Conservation (phyloP, 2,113 vertebrate species). For the Coptodon rendalli region DNA sequence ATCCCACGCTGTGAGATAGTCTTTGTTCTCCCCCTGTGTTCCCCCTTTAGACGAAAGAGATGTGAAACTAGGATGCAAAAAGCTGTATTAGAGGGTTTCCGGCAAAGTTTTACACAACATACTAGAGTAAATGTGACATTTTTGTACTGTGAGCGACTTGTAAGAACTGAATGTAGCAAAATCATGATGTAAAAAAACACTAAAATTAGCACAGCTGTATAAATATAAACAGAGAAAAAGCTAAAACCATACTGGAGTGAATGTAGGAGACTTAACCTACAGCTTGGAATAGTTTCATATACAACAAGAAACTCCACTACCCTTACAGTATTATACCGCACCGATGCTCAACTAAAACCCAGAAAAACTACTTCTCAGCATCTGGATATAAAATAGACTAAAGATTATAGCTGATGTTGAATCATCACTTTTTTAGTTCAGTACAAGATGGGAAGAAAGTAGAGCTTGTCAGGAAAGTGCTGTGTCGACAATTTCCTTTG, state of each 20-base stretch:
- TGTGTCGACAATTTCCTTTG: slow-evolving; percentile 8
- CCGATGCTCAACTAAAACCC: neutral
- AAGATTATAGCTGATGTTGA: neutral
- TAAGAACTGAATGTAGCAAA: neutral
- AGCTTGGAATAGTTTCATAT: neutral
- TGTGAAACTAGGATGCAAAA: slow-evolving; percentile 26
- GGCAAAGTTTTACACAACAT: neutral
- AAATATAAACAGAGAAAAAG: neutral
- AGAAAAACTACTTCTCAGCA: neutral
- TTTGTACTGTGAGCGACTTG: neutral
- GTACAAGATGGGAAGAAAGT: neutral
- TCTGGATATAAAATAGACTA: neutral
- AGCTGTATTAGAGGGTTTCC: neutral
- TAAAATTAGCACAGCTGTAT: neutral
- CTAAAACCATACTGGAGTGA: neutral
- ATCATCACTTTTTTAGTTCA: slow-evolving; percentile 22
- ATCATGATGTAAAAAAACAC: neutral
- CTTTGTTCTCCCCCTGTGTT: slow-evolving; percentile 56
- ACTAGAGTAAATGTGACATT: neutral
- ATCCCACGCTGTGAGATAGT: slow-evolving; percentile 37
- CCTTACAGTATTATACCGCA: neutral
- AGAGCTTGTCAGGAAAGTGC: neutral
- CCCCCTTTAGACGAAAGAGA: slow-evolving; percentile 32
- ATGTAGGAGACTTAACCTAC: neutral
- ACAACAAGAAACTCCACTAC: neutral